Base-by-base conservation (phyloP, 2,113 vertebrate species). In the Ascaphus truei region DNA sequence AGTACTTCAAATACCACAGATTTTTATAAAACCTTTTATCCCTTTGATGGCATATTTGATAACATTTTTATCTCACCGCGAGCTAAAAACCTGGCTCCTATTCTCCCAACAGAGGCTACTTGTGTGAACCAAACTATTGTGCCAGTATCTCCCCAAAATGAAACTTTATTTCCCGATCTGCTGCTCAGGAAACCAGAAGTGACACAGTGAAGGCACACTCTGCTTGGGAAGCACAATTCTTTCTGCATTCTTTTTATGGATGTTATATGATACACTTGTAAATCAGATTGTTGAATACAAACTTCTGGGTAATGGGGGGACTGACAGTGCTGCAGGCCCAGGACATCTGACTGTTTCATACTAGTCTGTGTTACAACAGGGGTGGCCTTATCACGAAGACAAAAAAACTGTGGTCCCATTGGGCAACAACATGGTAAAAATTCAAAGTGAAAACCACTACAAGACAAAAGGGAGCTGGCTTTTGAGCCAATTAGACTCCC, bases 21-120 rank as follows among this genome's bases (percentile, higher is more conserved):
- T 78, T 79, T 83, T 78, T 82, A 76, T 72, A 85, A 80, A 79
- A 63, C 71, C 43, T 68, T 73, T 82, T 79, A 79, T 76, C 71
- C 81, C 61, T 81, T 84, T 84, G 80, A 82, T 79, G 68, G 77
- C 68, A 78, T 76, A 82, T 84, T 82, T 81, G 81, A 76, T 87
- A 83, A 83, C 68, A 76, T 63, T 75, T 81, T 84, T 84, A 84
- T 87, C 80, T 82, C 76, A 53, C 76, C 75, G 75, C 74, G 71
- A 41, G 58, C 72, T n/a, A n/a, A 78, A 25, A 66, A 20, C 0
- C 0, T 10, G 37, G 58, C 66, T 73, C 56, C 78, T 75, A 72
- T 64, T 41, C 72, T 71, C 68, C 57, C 71, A 79, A 82, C 81
- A 84, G 73, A 72, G 76, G 76, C 76, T 64, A 81, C 80, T 78